Evolutionary conservation across 2,113 vertebrate species (phyloP).

Genomic region (Colius striatus): DNA sequence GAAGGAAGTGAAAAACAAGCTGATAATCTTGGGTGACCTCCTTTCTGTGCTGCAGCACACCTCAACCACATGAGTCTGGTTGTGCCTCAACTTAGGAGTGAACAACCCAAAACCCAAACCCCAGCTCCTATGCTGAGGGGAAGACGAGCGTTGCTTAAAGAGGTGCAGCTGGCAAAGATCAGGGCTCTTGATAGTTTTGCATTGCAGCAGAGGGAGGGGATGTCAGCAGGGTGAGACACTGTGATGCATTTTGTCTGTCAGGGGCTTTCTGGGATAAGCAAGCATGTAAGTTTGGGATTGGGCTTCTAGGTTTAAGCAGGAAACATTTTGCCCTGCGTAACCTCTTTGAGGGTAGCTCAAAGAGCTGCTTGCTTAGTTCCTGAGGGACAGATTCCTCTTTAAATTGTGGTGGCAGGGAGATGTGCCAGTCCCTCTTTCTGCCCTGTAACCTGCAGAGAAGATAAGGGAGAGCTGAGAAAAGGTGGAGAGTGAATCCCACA

Average conservation of each 20-base stretch:
- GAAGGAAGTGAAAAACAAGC: slow-evolving; percentile 19
- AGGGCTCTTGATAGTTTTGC: background rate
- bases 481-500: background rate
- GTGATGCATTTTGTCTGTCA: fast-evolving
- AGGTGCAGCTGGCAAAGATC: background rate
- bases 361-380: background rate
- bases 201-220: background rate
- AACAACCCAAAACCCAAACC: background rate
- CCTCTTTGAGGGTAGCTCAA: background rate
- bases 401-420: background rate
- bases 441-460: background rate
- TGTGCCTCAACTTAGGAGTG: background rate
- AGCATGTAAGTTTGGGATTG: background rate
- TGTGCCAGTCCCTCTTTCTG: background rate
- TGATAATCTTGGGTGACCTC: background rate
- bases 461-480: background rate
- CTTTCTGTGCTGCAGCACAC: background rate
- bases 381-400: background rate
- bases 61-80: background rate
- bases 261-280: background rate
- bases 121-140: background rate
- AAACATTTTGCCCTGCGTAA: background rate
- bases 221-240: background rate
- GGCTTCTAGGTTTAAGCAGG: background rate
- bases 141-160: background rate